These are phyloP conservation scores for Nannospalax galili DNA, from an alignment of 2,113 vertebrate genomes.

Conservation along the genomic window DNA sequence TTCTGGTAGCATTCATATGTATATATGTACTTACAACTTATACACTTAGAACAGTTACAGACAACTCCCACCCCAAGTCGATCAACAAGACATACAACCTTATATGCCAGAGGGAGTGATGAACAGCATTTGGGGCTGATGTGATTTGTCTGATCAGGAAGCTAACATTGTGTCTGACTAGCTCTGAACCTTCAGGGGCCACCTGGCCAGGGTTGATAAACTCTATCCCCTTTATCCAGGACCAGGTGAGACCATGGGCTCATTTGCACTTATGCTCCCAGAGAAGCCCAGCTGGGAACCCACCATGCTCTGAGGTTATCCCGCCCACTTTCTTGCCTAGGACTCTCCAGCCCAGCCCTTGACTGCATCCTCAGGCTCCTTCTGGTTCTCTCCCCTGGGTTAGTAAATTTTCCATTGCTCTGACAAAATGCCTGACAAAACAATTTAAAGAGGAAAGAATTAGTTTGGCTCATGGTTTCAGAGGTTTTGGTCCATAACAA, in stretches of 20 bases:
- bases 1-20: conserved; percentile 81
- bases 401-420: not conserved
- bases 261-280: not conserved
- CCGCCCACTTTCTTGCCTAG: not conserved
- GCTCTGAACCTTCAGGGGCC: conserved; percentile 61
- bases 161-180: conserved; percentile 72
- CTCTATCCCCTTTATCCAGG: not conserved
- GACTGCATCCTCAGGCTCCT: not conserved
- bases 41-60: conserved; percentile 65
- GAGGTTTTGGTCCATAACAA: not conserved
- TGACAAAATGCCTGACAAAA: not conserved
- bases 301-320: not conserved
- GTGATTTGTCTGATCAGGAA: conserved; percentile 73
- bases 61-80: conserved; percentile 17
- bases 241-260: conserved; percentile 57
- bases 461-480: not conserved
- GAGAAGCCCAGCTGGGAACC: conserved; percentile 39
- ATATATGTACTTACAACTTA: too few species aligned
- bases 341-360: too few species aligned
- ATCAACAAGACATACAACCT: conserved; percentile 70
- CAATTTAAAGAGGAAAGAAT: not conserved
- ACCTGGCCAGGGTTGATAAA: conserved; percentile 60
- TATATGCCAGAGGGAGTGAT: not conserved
- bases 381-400: not conserved
- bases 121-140: conserved; percentile 59